Base-by-base conservation (phyloP, 2,113 vertebrate genomes). In the Mustela nigripes region DNA sequence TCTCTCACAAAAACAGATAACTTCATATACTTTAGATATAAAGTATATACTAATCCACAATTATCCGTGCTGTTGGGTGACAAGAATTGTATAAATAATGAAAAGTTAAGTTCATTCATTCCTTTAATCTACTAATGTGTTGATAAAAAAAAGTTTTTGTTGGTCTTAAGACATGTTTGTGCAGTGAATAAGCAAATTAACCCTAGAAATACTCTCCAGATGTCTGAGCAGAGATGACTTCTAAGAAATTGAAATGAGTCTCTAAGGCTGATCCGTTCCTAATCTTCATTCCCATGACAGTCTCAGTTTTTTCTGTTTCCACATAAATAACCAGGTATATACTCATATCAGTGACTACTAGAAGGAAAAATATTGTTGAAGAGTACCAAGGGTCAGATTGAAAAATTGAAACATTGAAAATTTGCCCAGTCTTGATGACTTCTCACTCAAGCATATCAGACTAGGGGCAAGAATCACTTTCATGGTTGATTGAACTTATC, bases 181-280 rank as follows among this genome's bases (percentile, higher is more conserved):
- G 5, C 22, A 89, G 71, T 92, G 50, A 95, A 82, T 73, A 95
- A 90, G 50, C 36, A 24, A 95, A 74, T 87, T 22, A 95, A 58
- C 21, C 85, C 18, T 79, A 91, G 26, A 89, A n/a, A 4, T 78
- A 5, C 76, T 91, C 12, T 96, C 16, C n/a, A 91, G 26, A 83
- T 89, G 15, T 69, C 48, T 89, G 60, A 94, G 82, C 60, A 95
- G 53, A 97, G n/a, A 80, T 56, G 19, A 85, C 96, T 91, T 67
- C n/a, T 89, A 82, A 19, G 39, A 93, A 93, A 91, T 81, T 60
- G 0, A 91, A 74, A 62, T 28, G 19, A 84, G 16, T 69, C 10
- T 60, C 14, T 97, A 89, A 92, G 56, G 7, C 42, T 86, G 4
- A 74, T 36, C 9, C 15, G 2, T 94, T 96, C 16, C 42, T 60